These are phyloP conservation scores for Ceraclea dissimilis DNA, from an alignment of 2,888 invertebrate genomes.

Conservation along the genomic window DNA sequence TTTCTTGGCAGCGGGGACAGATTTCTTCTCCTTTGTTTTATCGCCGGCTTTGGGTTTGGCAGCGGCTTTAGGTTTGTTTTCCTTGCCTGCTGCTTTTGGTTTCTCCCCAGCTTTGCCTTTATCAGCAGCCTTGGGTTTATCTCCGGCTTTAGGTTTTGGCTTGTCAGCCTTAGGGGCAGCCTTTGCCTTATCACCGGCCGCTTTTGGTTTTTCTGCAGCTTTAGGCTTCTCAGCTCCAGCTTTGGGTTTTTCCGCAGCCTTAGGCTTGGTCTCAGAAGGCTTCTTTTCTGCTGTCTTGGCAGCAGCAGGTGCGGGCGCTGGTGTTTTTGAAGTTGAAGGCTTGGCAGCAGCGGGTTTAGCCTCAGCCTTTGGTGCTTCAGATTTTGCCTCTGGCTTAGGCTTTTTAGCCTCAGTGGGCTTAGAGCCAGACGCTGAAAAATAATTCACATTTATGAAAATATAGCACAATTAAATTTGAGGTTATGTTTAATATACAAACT, in stretches of 20 bases:
- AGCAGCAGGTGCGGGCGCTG: conserved; percentile 36
- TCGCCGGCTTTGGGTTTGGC: conserved; percentile 28
- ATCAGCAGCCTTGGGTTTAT: conserved; percentile 33
- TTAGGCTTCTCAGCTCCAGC: conserved; percentile 34
- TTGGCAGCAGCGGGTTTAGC: conserved; percentile 30
- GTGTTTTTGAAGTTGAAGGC: conserved; percentile 30
- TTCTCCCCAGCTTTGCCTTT: conserved; percentile 33
- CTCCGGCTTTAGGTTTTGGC: conserved; percentile 26
- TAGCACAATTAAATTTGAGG: neutral
- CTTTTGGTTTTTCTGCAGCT: conserved; percentile 33
- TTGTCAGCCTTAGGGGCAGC: conserved; percentile 31
- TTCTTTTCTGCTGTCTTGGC: conserved; percentile 50
- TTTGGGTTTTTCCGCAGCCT: conserved; percentile 32
- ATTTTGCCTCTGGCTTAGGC: conserved; percentile 34
- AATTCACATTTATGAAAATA: conserved; percentile 1
- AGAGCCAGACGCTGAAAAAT: conserved; percentile 36
- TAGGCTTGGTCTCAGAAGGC: conserved; percentile 31
- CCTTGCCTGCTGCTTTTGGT: conserved; percentile 30
- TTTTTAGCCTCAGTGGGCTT: conserved; percentile 43
- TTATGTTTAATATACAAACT: neutral
- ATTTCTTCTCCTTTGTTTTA: conserved; percentile 37
- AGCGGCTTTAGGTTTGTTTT: conserved; percentile 39
- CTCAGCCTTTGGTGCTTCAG: conserved; percentile 42
- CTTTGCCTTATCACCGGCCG: conserved; percentile 31
- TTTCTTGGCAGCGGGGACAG: conserved; percentile 48